These are phyloP conservation scores for Notamacropus eugenii DNA, from an alignment of 2,797 vertebrate genomes.

Conservation along the genomic window DNA sequence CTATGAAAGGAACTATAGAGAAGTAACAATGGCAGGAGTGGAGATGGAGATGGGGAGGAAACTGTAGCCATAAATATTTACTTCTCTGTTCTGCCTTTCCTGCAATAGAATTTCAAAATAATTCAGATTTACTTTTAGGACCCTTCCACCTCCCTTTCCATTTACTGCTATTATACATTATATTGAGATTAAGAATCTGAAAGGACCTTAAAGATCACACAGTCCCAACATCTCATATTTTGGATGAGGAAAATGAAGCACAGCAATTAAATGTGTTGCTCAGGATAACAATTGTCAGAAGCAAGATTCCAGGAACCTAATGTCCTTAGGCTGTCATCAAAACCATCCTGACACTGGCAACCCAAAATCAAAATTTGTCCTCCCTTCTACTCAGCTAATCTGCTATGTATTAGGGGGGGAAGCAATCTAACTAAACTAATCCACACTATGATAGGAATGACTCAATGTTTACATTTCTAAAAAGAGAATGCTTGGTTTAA, in stretches of 20 bases:
- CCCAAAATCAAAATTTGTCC: not conserved
- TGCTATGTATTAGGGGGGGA: not conserved
- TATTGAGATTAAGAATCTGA: not conserved
- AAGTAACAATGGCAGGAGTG: not conserved
- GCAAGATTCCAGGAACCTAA: not conserved
- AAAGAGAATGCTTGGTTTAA: not conserved
- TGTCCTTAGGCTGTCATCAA: not conserved
- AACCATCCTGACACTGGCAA: not conserved
- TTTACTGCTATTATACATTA: not conserved
- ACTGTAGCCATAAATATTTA: not conserved
- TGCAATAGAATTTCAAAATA: not conserved
- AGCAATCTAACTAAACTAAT: not conserved
- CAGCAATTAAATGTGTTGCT: not conserved
- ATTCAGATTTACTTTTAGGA: not conserved
- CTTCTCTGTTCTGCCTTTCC: not conserved
- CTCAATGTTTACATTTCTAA: not conserved
- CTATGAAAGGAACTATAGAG: not conserved
- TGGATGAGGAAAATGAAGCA: not conserved
- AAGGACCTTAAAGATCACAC: not conserved
- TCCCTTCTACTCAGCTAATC: not conserved
- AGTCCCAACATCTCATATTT: not conserved
- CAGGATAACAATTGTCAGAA: not conserved
- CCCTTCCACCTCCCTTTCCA: not conserved
- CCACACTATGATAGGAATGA: not conserved
- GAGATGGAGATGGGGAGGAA: not conserved